These are phyloP conservation scores for rat (Rattus norvegicus) DNA, from an alignment of 2,113 vertebrate genomes.

Conservation along the genomic window GRCr8 NC_086039.1:61377001-61377500, in stretches of 20 bases:
- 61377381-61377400: not conserved
- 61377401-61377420: conserved; percentile 5
- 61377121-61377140: conserved; percentile 35
- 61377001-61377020: too few relatives aligned
- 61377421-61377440: conserved; percentile 39
- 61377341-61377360: conserved; percentile 2
- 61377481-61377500: conserved; percentile 40
- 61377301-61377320: conserved; percentile 58
- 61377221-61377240: conserved; percentile 62
- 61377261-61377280: conserved; percentile 47
- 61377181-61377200: conserved; percentile 67
- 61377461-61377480: conserved; percentile 19
- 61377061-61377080: conserved; percentile 35
- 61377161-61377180: conserved; percentile 55
- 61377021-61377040: not conserved
- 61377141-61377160: conserved; percentile 41
- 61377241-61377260: conserved; percentile 58
- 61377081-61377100: conserved; percentile 48
- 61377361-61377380: not conserved
- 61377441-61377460: not conserved
- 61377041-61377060: conserved; percentile 32
- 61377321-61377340: conserved; percentile 19
- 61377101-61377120: conserved; percentile 51
- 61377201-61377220: conserved; percentile 50
- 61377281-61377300: conserved; percentile 34